Conservation (phyloP, 2,113 vertebrate genomes). For the Gavia stellata region DNA sequence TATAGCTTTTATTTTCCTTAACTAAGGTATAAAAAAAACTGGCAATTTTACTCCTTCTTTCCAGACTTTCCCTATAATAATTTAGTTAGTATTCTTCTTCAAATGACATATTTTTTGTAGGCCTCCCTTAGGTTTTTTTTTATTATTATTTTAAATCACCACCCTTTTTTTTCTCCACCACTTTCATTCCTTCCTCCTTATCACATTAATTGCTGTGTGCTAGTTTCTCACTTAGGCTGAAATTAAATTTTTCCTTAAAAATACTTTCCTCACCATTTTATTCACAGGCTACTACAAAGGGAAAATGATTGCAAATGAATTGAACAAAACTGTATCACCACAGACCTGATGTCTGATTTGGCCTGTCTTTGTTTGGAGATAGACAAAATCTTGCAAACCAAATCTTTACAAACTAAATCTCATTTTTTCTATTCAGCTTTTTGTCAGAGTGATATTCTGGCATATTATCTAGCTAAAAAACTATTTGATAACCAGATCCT, state of each 20-base stretch:
- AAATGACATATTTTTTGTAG: background rate
- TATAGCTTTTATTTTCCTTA: background rate
- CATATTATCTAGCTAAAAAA: background rate
- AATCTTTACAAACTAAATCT: background rate
- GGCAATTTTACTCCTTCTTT: background rate
- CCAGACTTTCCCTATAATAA: background rate
- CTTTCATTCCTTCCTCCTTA: background rate
- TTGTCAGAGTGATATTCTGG: background rate
- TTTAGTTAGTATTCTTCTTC: background rate
- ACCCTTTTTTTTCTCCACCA: background rate
- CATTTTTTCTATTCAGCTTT: background rate
- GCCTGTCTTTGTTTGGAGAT: background rate
- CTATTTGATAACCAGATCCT: background rate
- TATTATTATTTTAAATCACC: background rate
- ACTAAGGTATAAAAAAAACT: background rate
- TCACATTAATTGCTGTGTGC: background rate
- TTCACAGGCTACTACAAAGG: background rate
- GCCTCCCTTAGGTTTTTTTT: background rate
- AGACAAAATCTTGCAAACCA: background rate
- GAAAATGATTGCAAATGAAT: background rate
- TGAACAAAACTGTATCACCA: background rate
- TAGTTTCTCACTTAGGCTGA: background rate
- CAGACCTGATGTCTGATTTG: background rate
- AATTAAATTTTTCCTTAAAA: background rate
- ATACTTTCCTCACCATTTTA: background rate